These are phyloP conservation scores for Zaprionus tsacasi DNA, from an alignment of 1,140 invertebrate species.

Conservation along the genomic window DNA sequence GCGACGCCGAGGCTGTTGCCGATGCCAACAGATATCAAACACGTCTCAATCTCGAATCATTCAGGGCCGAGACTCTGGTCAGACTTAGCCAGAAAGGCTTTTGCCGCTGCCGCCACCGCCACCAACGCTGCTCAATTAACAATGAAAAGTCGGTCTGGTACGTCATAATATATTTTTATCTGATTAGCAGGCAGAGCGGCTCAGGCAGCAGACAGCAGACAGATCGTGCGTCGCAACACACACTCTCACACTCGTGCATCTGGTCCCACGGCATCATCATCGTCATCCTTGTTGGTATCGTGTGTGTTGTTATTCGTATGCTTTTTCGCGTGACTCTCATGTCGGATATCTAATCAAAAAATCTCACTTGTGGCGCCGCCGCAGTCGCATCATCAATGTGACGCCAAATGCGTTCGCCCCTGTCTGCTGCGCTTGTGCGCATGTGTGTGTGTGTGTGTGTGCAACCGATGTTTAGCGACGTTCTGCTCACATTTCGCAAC, in stretches of 20 bases:
- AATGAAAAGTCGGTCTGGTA: slow-evolving; percentile 76
- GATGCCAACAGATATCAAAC: slow-evolving; percentile 75
- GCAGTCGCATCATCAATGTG: slow-evolving; percentile 55
- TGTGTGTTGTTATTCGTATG: slow-evolving; percentile 23
- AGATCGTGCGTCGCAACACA: slow-evolving; percentile 64
- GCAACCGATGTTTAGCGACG: not conserved
- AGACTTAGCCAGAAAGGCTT: slow-evolving; percentile 41
- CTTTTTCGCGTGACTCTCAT: slow-evolving; percentile 72
- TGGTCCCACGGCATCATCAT: slow-evolving; percentile 35
- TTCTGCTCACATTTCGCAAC: slow-evolving; percentile 9
- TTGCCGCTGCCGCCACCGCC: slow-evolving; percentile 8
- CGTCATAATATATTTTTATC: slow-evolving; percentile 81
- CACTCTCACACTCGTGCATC: slow-evolving; percentile 36
- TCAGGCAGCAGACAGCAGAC: slow-evolving; percentile 45
- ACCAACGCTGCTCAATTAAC: slow-evolving; percentile 72
- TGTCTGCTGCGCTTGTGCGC: not conserved
- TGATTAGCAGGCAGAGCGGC: slow-evolving; percentile 55
- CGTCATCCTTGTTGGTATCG: slow-evolving; percentile 52
- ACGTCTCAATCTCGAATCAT: slow-evolving; percentile 72
- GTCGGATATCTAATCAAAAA: slow-evolving; percentile 60
- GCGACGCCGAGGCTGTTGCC: slow-evolving; percentile 25
- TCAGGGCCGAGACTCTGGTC: slow-evolving; percentile 48
- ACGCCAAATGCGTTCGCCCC: slow-evolving; percentile 36
- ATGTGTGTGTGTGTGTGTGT: slow-evolving; percentile 17
- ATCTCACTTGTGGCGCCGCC: slow-evolving; percentile 57